phyloP scores from a whole-genome alignment of 2,113 vertebrate genomes.

The Tetrax tetrax region DNA sequence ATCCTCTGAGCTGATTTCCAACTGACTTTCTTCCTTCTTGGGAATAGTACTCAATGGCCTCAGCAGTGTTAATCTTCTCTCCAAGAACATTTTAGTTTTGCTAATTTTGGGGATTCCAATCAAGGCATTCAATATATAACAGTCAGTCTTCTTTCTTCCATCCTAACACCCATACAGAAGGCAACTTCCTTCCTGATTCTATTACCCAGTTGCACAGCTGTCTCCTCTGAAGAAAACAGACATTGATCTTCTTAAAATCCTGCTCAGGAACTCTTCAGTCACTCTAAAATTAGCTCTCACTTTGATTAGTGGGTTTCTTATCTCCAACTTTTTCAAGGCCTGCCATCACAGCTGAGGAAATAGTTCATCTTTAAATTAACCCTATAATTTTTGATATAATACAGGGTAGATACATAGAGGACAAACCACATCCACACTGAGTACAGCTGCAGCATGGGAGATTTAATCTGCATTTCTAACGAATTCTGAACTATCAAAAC shows the following conservation, averaged over 20 bases:
- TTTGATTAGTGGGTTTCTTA: not conserved
- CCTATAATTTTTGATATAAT: not conserved
- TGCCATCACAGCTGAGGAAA: not conserved
- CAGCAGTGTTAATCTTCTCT: not conserved
- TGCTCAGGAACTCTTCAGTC: not conserved
- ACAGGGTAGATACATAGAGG: not conserved
- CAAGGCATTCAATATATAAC: not conserved
- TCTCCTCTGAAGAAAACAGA: not conserved
- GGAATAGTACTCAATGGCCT: not conserved
- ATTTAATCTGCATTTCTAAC: not conserved
- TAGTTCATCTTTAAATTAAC: not conserved
- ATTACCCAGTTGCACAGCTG: not conserved
- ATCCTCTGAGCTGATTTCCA: not conserved
- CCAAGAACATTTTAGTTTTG: not conserved
- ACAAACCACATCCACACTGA: not conserved
- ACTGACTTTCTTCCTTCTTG: rapidly evolving
- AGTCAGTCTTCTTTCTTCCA: not conserved
- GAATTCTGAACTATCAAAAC: not conserved
- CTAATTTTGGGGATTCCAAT: not conserved
- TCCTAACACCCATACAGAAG: not conserved
- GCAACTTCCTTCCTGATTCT: not conserved
- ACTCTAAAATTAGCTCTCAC: not conserved
- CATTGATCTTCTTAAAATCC: not conserved
- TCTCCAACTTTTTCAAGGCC: not conserved
- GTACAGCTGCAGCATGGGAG: not conserved